phyloP scores from a whole-genome alignment of 2,113 vertebrate genomes.

The Myotis lucifugus region DNA sequence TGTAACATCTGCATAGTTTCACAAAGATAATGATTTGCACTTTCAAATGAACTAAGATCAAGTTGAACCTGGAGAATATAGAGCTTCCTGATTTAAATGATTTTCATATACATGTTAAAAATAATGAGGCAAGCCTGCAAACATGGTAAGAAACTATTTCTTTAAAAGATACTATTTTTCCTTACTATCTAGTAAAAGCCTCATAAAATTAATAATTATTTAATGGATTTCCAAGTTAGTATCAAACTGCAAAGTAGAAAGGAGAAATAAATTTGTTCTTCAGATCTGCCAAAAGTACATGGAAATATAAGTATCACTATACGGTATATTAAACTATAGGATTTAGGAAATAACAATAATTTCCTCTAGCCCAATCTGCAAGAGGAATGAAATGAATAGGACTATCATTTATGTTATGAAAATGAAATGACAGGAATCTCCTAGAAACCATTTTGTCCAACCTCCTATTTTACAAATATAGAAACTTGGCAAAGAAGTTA shows the following conservation, averaged over 20 bases:
- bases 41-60: slow-evolving; percentile 45
- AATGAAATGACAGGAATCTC: slow-evolving; percentile 34
- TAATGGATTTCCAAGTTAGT: not conserved
- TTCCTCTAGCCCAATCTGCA: slow-evolving; percentile 21
- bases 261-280: slow-evolving; percentile 43
- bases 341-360: not conserved
- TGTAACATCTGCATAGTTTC: slow-evolving; percentile 11
- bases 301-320: not conserved
- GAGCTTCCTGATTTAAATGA: not conserved
- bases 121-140: not conserved
- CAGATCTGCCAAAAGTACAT: not conserved
- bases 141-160: not conserved
- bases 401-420: not conserved
- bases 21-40: slow-evolving; percentile 21
- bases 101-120: slow-evolving; percentile 36
- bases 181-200: not conserved
- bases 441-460: not conserved
- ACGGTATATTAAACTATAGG: not conserved
- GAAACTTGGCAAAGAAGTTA: slow-evolving; percentile 20
- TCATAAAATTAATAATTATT: slow-evolving; percentile 27
- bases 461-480: slow-evolving; percentile 9
- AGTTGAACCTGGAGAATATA: not conserved
- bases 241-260: slow-evolving; percentile 19
- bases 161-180: slow-evolving; percentile 33
- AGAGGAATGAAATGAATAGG: not conserved